A percentile compares a stretch with the other conserved stretches of the same genome.
Conservation (phyloP, 2,888 invertebrate species). For the Nomada flava region DNA sequence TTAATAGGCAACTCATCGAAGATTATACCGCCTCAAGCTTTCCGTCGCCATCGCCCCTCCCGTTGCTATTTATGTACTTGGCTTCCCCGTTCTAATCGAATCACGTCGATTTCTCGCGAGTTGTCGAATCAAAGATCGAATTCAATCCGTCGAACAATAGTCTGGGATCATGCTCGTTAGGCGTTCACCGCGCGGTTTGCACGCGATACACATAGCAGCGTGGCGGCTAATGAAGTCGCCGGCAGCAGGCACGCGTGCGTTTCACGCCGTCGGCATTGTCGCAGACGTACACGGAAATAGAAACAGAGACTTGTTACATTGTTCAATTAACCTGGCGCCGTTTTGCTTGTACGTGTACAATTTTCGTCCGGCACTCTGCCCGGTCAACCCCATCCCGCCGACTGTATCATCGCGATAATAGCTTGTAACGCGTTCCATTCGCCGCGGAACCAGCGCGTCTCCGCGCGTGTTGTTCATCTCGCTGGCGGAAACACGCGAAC, state of each 20-base stretch:
- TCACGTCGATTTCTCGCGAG: not conserved
- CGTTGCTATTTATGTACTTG: not conserved
- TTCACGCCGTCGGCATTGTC: slow-evolving; percentile 52
- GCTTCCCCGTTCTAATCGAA: not conserved
- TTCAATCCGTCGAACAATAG: slow-evolving; percentile 19
- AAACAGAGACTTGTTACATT: slow-evolving; percentile 59
- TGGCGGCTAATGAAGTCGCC: slow-evolving; percentile 53
- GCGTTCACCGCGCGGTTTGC: slow-evolving; percentile 43
- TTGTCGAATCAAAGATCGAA: slow-evolving; percentile 44
- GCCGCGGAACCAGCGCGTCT: slow-evolving; percentile 4
- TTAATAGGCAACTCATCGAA: too few relatives aligned
- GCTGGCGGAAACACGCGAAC: slow-evolving; percentile 32
- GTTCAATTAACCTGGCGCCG: slow-evolving; percentile 66
- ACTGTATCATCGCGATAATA: slow-evolving; percentile 62
- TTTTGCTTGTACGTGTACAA: slow-evolving; percentile 61
- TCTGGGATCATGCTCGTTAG: slow-evolving; percentile 46
- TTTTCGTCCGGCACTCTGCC: slow-evolving; percentile 40
- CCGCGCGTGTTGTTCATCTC: slow-evolving; percentile 44
- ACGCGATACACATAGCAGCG: slow-evolving; percentile 36
- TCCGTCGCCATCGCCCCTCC: too few relatives aligned
- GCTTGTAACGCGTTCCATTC: slow-evolving; percentile 52
- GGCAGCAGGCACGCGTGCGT: slow-evolving; percentile 54
- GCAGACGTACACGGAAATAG: slow-evolving; percentile 39
- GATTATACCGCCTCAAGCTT: too few relatives aligned
- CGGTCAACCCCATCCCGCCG: not conserved